phyloP scores from a whole-genome alignment of 2,888 invertebrate species.

The Nebria brevicollis region DNA sequence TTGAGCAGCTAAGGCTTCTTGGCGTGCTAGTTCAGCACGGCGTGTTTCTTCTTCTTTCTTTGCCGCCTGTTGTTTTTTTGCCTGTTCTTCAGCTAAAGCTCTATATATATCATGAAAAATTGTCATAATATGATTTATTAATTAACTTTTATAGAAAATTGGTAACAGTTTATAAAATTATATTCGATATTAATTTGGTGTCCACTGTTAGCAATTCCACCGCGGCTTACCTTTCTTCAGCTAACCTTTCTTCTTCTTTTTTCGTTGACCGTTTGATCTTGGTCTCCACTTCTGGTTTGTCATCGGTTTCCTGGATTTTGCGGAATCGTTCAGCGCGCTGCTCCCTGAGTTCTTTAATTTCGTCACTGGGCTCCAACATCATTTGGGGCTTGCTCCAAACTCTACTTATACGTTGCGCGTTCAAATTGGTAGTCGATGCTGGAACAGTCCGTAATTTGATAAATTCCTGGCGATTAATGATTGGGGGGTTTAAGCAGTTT shows the following conservation, averaged over 20 bases:
- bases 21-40: constrained; percentile 65
- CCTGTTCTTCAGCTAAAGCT: constrained; percentile 69
- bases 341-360: constrained; percentile 68
- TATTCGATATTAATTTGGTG: neutral
- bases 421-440: constrained; percentile 10
- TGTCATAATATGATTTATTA: no score
- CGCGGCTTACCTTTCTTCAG: constrained; percentile 69
- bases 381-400: constrained; percentile 35
- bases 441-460: no score
- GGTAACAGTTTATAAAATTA: no score
- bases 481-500: no score
- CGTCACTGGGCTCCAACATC: constrained; percentile 50
- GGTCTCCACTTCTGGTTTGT: constrained; percentile 61
- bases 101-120: constrained; percentile 54
- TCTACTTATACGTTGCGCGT: constrained; percentile 24
- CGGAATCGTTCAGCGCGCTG: constrained; percentile 72
- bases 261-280: constrained; percentile 67
- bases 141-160: no score
- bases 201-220: neutral
- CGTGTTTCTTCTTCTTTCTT: constrained; percentile 65
- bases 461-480: no score
- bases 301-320: constrained; percentile 68
- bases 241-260: constrained; percentile 71
- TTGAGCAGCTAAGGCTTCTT: constrained; percentile 63
- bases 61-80: constrained; percentile 60